A percentile compares a stretch with the other conserved stretches of the same genome.
Conservation (phyloP, 1,140 invertebrate species). For the Stratiolaelaps scimitus region DNA sequence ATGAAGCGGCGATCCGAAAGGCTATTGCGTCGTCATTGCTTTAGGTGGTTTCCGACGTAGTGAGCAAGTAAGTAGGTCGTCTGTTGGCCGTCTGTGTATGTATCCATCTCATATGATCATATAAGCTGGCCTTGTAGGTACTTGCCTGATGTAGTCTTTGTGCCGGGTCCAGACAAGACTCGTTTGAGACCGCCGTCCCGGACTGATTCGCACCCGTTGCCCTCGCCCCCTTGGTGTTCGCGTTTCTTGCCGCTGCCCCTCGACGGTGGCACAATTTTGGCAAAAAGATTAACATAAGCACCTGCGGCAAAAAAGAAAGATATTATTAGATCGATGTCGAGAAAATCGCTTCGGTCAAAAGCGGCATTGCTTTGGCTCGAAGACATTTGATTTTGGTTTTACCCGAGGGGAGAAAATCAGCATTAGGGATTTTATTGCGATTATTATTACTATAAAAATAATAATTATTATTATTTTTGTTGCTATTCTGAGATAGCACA, state of each 20-base stretch:
- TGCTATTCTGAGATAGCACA: too few relatives aligned
- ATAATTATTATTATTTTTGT: too few relatives aligned
- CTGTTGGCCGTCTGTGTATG: neutral
- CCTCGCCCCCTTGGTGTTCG: neutral
- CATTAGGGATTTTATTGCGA: too few relatives aligned
- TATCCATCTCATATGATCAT: neutral
- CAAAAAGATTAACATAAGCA: slow-evolving; percentile 36
- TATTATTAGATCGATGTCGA: too few relatives aligned
- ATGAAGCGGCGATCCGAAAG: too few relatives aligned
- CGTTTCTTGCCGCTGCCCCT: neutral
- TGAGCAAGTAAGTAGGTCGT: neutral
- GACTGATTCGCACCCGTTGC: slow-evolving; percentile 12
- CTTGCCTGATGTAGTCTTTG: slow-evolving; percentile 25
- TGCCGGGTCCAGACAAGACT: slow-evolving; percentile 14
- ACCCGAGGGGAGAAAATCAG: too few relatives aligned
- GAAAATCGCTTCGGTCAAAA: too few relatives aligned
- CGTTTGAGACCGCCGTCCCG: slow-evolving; percentile 16
- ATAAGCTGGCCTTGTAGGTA: neutral
- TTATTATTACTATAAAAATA: too few relatives aligned
- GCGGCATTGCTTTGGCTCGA: too few relatives aligned
- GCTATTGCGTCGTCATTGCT: too few relatives aligned
- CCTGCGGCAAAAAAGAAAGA: neutral
- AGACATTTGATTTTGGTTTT: too few relatives aligned
- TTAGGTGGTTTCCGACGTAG: too few relatives aligned
- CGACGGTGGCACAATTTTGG: slow-evolving; percentile 31